These are phyloP conservation scores for Lepidochrysops patricia DNA, from an alignment of 2,888 invertebrate genomes.

Conservation along the genomic window DNA sequence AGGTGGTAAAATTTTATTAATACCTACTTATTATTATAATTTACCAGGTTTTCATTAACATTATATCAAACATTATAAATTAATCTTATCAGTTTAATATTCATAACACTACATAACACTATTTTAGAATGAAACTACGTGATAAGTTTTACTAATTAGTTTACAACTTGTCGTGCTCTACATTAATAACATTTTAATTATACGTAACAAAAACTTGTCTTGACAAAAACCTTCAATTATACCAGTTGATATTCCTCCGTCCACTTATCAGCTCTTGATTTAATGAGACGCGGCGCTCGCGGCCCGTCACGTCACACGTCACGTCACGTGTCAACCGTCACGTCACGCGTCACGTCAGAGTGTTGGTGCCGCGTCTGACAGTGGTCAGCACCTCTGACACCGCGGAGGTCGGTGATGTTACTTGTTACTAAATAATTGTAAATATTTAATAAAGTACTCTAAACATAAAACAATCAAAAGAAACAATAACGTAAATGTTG, in stretches of 20 bases:
- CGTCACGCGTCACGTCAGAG: slow-evolving; percentile 8
- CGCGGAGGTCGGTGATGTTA: neutral
- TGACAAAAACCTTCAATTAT: neutral
- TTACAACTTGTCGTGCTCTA: neutral
- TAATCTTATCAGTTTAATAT: no score
- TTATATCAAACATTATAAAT: no score
- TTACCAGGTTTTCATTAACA: no score
- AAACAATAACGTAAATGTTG: neutral
- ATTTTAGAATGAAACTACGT: neutral
- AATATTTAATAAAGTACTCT: no score
- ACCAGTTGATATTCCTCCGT: neutral
- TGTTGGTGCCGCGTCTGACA: slow-evolving; percentile 3
- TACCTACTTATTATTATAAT: no score
- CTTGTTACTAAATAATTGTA: neutral
- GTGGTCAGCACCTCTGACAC: slow-evolving; percentile 9
- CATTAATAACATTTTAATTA: neutral
- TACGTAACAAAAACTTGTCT: neutral
- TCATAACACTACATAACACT: neutral
- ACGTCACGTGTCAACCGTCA: neutral
- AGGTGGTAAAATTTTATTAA: no score
- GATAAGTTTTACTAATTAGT: no score
- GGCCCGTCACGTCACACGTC: slow-evolving; percentile 1
- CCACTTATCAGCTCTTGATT: slow-evolving; percentile 1
- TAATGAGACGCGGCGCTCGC: slow-evolving; percentile 17
- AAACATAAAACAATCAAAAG: neutral